phyloP scores from a whole-genome alignment of 1,140 invertebrate species.

The Heliconius himera region DNA sequence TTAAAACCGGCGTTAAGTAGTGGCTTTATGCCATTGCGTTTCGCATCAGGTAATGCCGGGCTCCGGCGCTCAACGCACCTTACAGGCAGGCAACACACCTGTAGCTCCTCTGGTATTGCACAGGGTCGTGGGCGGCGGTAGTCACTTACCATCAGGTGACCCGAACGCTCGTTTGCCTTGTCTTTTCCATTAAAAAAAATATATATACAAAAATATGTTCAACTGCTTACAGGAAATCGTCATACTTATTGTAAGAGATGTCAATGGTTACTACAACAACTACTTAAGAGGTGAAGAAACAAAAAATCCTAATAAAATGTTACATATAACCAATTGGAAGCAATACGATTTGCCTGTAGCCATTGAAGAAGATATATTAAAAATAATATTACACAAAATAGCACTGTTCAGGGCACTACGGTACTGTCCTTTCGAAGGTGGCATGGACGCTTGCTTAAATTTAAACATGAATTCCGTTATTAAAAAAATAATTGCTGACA shows the following conservation, averaged over 20 bases:
- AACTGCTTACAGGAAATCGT: not conserved
- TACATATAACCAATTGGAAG: not conserved
- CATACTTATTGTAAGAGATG: not conserved
- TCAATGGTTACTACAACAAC: not conserved
- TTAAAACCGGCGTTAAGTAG: too few relatives aligned
- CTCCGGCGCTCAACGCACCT: too few relatives aligned
- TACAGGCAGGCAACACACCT: too few relatives aligned
- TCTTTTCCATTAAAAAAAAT: too few relatives aligned
- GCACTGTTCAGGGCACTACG: not conserved
- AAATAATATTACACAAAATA: constrained; percentile 12
- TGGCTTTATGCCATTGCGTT: too few relatives aligned
- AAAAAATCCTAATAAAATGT: constrained; percentile 1
- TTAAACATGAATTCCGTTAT: not conserved
- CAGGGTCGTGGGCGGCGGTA: too few relatives aligned
- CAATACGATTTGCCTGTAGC: not conserved
- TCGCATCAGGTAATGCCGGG: too few relatives aligned
- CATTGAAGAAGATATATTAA: not conserved
- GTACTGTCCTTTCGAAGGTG: constrained; percentile 5
- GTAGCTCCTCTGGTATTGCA: too few relatives aligned
- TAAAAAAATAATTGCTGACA: not conserved
- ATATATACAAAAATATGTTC: not conserved
- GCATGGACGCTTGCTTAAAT: not conserved
- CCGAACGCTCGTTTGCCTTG: too few relatives aligned
- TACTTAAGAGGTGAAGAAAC: not conserved
- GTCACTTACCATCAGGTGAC: too few relatives aligned